Evolutionary conservation across 1,140 invertebrate genomes (phyloP).

Genomic region (Antheraea mylitta): DNA sequence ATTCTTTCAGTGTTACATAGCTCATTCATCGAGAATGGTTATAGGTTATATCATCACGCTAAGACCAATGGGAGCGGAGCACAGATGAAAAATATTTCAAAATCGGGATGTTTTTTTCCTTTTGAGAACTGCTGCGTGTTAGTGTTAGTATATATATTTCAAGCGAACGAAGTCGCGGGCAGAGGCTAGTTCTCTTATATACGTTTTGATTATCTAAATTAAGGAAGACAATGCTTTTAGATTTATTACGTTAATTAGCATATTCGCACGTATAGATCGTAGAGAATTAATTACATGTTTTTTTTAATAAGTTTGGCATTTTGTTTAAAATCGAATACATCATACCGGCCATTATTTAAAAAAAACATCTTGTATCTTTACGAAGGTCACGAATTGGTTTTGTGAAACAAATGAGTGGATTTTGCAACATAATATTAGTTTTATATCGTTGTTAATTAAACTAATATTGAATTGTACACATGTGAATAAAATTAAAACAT

Average conservation of each 20-base stretch:
- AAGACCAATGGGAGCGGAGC: too few species aligned
- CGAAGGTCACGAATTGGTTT: background rate
- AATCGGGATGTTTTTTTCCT: too few species aligned
- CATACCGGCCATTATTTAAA: background rate
- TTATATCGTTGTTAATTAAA: background rate
- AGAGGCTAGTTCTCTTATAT: too few species aligned
- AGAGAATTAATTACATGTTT: background rate
- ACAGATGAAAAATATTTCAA: too few species aligned
- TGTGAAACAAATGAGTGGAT: background rate
- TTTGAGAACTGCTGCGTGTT: too few species aligned
- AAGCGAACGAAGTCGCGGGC: too few species aligned
- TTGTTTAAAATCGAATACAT: background rate
- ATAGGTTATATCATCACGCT: too few species aligned
- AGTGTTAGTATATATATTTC: too few species aligned
- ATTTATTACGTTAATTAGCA: background rate
- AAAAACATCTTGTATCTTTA: background rate
- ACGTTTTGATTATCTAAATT: background rate
- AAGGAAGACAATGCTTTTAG: background rate
- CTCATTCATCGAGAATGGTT: too few species aligned
- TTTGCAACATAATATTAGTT: background rate
- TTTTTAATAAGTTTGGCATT: constrained; percentile 1
- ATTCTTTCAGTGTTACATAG: too few species aligned
- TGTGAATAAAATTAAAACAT: background rate
- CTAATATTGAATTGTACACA: background rate
- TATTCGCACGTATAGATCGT: background rate